Evolutionary conservation across 1,140 invertebrate species (phyloP), one percentile per base, ranked within the genome.

Genomic region (Bombus sibiricus): DNA sequence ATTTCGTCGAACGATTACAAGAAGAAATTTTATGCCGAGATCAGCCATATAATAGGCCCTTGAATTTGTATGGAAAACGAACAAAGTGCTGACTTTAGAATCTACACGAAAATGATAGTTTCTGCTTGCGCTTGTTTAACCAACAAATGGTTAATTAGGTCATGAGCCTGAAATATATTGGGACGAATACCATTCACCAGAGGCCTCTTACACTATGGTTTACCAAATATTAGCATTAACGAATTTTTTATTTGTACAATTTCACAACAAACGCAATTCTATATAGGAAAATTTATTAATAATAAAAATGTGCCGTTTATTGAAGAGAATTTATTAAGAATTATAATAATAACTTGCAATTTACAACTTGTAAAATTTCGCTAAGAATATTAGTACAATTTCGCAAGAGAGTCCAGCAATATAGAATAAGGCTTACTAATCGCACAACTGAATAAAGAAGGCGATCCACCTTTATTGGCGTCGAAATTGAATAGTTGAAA

Each of bases 1-100:
- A 41, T 82, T 75, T 64, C 43, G 57, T 41, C 22, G 37, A 43
- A 9, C 82, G 82, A 82, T 82, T 78, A 69, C 64, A 12, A 34
- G 22, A 18, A 78, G 34, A 39, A 64, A 66, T 41, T 57, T 69
- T 71, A 34, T 32, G 37, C n/a, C 37, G 37, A 78, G 47, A 84
- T 79, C 39, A 43, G 62, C 37, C n/a, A 22, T 62, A 53, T n/a
- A 75, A 71, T 71, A 47, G 10, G 37, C 37, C 28, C n/a, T 39
- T 25, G 15, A 28, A 74, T 53, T 53, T 41, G 64, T 6, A 47
- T 18, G 15, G 47, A 18, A 47, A 47, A 47, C 2, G n/a, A 39
- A 25, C 57, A 1, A 28, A 59, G 1, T 59, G 3, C 57, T 47
- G 47, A 47, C 47, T 47, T 18, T 47, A 47, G 15, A 47, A 18